A percentile compares a stretch with the other conserved stretches of the same genome.
phyloP scores from a whole-genome alignment of 1,140 invertebrate species.

The Sipha flava region DNA sequence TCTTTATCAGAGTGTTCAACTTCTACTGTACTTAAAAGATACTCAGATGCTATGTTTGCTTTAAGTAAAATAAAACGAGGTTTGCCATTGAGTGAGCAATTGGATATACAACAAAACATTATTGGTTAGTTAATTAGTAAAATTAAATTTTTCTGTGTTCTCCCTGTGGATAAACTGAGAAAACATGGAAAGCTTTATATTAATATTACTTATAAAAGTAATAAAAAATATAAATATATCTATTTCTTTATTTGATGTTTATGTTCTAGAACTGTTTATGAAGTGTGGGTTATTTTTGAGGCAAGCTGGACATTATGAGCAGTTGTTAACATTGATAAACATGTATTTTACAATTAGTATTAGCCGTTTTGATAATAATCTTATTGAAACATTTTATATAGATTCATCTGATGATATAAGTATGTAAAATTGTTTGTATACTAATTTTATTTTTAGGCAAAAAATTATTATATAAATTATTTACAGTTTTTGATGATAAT shows the following conservation, averaged over 20 bases:
- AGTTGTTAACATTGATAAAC: constrained; percentile 54
- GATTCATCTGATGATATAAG: constrained; percentile 10
- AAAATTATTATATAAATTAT: background rate
- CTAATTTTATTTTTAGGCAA: background rate
- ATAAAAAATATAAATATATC: no score
- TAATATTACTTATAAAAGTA: no score
- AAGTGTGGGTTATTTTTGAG: constrained; percentile 56
- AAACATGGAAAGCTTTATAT: no score
- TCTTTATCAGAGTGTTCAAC: constrained; percentile 18
- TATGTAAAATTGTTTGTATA: background rate
- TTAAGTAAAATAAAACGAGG: background rate
- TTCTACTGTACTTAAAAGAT: constrained; percentile 12
- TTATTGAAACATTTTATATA: constrained; percentile 14
- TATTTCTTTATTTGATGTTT: no score
- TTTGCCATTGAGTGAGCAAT: background rate
- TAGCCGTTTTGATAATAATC: background rate
- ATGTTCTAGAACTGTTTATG: constrained; percentile 46
- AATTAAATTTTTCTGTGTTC: no score
- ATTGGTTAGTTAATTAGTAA: constrained; percentile 22
- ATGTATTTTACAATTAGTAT: constrained; percentile 45
- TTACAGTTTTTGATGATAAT: constrained; percentile 1
- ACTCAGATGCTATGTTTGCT: constrained; percentile 30
- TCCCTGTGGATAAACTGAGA: no score
- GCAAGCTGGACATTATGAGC: constrained; percentile 56
- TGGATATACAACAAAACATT: background rate